Base-by-base conservation (phyloP, 2,888 invertebrate species). In the Pomacea canaliculata region DNA sequence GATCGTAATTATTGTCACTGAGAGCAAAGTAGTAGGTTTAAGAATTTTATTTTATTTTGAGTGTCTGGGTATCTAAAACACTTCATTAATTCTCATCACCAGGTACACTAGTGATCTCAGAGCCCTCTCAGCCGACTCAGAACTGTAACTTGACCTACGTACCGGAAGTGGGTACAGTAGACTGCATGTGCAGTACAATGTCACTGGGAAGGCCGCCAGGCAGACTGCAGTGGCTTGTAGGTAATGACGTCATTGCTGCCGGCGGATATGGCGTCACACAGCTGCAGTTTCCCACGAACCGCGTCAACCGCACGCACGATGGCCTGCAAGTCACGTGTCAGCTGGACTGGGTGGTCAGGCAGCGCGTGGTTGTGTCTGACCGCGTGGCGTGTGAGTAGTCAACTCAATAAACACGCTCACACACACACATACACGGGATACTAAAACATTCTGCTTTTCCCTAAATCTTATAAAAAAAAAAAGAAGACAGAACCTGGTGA, bases 271-370 rank as follows among this genome's bases (percentile, higher is more conserved):
- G 37, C 49, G 56, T 37, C 27, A 56, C 10, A 13, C n/a, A 27
- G 59, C 73, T 73, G 19, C 8, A 19, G 59, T 73, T 73, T 16
- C 73, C 73, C 9, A 3, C 16, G 1, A n/a, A 66, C 9, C 48
- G 23, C 2, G 10, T 73, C 59, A 27, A 12, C 19, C 49, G 67
- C 51, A 18, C 12, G 4, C 37, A 59, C 19, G 51, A 46, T 46
- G 56, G 67, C 7, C 13, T n/a, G 59, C 8, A 8, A 9, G 19
- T 59, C 23, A 1, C 23, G 46, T 73, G 73, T 73, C 67, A 56
- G 56, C 37, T 73, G 66, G 73, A 73, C 67, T 73, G 73, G 73
- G 23, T 67, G 13, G 37, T 48, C 19, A 37, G n/a, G 16, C 13
- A 51, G 23, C 23, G 27, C 18, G 72, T 65, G n/a, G 10, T 49